phyloP scores from a whole-genome alignment of 2,113 vertebrate species.

The Vulpes ferrilata region DNA sequence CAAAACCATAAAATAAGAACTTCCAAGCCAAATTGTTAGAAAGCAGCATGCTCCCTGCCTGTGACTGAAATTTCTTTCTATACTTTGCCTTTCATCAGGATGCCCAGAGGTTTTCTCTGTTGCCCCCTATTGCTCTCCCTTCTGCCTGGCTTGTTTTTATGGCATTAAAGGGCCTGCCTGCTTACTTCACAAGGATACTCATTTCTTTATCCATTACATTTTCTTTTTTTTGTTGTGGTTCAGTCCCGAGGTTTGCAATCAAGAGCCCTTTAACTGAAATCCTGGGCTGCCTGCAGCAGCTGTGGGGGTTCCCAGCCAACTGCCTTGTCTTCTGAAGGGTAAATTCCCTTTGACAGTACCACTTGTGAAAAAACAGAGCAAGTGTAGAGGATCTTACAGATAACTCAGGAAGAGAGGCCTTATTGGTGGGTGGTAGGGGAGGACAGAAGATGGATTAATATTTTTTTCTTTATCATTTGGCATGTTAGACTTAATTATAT shows the following conservation, averaged over 20 bases:
- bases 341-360: slow-evolving; percentile 57
- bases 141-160: not conserved
- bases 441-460: slow-evolving; percentile 77
- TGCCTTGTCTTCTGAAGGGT: slow-evolving; percentile 54
- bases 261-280: slow-evolving; percentile 23
- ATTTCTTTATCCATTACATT: not conserved
- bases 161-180: not conserved
- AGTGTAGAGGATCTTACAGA: slow-evolving; percentile 68
- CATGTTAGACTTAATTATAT: slow-evolving; percentile 86
- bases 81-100: not conserved
- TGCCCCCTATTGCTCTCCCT: not conserved
- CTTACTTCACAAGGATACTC: slow-evolving; percentile 32
- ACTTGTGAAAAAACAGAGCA: slow-evolving; percentile 55
- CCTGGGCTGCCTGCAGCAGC: slow-evolving; percentile 27
- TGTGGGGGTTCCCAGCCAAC: slow-evolving; percentile 57
- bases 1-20: not conserved
- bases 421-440: not conserved
- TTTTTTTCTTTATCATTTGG: slow-evolving; percentile 82
- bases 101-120: not conserved
- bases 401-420: slow-evolving; percentile 51
- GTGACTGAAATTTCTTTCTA: not conserved
- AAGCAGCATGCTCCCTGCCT: not conserved
- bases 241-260: slow-evolving; percentile 44
- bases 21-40: not conserved
- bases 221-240: not conserved